These are phyloP conservation scores for Otus sunia DNA, from an alignment of 2,113 vertebrate genomes.

Conservation along the genomic window DNA sequence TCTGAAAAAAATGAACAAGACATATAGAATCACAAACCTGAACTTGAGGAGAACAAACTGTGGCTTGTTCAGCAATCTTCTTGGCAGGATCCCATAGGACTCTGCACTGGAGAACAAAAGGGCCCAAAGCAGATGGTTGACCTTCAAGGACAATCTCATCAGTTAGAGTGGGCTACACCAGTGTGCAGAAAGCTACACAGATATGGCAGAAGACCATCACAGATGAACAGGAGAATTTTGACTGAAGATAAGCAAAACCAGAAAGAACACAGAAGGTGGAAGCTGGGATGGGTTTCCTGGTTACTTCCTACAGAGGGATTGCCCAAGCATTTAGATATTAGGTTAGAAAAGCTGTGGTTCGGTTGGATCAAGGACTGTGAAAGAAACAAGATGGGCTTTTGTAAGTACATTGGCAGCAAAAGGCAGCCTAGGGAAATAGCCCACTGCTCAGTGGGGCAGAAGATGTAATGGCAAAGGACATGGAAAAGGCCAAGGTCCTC, in stretches of 20 bases:
- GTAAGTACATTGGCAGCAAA: background rate
- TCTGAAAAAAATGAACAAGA: background rate
- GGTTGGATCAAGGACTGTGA: background rate
- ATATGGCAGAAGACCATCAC: background rate
- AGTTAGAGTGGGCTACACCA: background rate
- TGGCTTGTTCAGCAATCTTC: background rate
- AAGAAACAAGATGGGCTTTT: background rate
- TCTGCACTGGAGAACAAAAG: background rate
- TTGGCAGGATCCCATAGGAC: background rate
- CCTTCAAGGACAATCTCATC: background rate
- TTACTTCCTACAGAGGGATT: background rate
- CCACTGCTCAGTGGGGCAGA: background rate
- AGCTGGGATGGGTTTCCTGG: background rate
- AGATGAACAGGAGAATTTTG: background rate
- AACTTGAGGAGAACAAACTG: background rate
- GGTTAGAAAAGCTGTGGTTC: background rate
- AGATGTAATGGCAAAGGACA: background rate
- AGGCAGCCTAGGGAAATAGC: background rate
- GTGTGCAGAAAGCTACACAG: background rate
- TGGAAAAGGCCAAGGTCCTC: background rate
- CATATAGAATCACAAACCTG: background rate
- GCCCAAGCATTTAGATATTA: accelerated
- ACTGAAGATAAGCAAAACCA: background rate
- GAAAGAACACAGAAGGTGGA: background rate
- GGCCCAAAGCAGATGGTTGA: background rate